phyloP scores from a whole-genome alignment of 1,140 invertebrate genomes.

The Microvelia longipes region DNA sequence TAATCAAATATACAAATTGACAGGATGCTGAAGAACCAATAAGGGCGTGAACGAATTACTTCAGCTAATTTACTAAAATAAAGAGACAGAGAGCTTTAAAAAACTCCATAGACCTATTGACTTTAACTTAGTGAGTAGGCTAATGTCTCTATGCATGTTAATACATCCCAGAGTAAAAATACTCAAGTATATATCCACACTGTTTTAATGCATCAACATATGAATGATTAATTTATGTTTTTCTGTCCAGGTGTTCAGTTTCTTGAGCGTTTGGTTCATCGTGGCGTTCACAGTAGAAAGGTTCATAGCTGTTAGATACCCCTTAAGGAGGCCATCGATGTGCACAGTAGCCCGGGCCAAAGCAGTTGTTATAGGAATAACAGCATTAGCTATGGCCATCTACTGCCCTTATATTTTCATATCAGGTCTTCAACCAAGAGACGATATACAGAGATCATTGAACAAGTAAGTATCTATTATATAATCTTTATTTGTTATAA shows the following conservation, averaged over 20 bases:
- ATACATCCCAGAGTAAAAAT: too few relatives aligned
- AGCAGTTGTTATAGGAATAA: constrained; percentile 39
- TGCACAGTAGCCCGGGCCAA: constrained; percentile 64
- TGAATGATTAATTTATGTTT: not conserved
- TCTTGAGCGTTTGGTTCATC: constrained; percentile 64
- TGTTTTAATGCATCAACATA: too few relatives aligned
- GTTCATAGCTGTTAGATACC: constrained; percentile 64
- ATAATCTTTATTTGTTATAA: too few relatives aligned
- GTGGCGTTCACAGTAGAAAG: constrained; percentile 74
- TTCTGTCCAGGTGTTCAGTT: constrained; percentile 42
- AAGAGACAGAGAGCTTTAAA: too few relatives aligned
- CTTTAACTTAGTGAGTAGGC: too few relatives aligned
- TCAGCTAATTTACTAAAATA: too few relatives aligned
- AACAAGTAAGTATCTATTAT: not conserved
- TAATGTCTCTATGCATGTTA: too few relatives aligned
- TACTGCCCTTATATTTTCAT: constrained; percentile 47
- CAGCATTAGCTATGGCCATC: constrained; percentile 35
- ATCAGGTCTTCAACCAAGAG: constrained; percentile 23
- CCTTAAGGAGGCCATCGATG: constrained; percentile 52
- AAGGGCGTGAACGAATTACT: too few relatives aligned
- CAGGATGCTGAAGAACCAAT: too few relatives aligned
- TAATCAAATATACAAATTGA: too few relatives aligned
- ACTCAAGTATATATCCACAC: too few relatives aligned
- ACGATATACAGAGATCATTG: not conserved
- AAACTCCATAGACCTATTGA: too few relatives aligned